Conservation (phyloP, 1,140 invertebrate species). For the Panagrolaimus sp. region DNA sequence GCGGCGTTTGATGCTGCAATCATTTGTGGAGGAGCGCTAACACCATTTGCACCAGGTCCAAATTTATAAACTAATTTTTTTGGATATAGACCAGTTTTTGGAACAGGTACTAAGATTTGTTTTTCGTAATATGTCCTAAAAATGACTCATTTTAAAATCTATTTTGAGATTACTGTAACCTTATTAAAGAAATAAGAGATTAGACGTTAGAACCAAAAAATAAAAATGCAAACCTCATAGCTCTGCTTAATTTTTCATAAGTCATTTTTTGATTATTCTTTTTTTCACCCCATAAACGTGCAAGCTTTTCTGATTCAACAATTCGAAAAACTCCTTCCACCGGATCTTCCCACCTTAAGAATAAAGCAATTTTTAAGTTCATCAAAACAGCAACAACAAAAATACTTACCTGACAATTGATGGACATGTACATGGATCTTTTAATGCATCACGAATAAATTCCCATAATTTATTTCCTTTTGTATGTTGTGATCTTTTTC, state of each 20-base stretch:
- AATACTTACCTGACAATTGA: conserved; percentile 51
- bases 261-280: conserved; percentile 85
- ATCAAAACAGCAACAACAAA: no score
- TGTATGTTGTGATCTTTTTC: conserved; percentile 58
- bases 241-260: conserved; percentile 83
- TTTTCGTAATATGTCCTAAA: conserved; percentile 63
- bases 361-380: neutral
- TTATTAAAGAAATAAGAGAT: no score
- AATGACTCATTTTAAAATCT: neutral
- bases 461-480: conserved; percentile 70
- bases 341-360: conserved; percentile 80
- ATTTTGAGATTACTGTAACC: neutral
- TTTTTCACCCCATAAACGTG: conserved; percentile 75
- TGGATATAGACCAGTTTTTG: conserved; percentile 62
- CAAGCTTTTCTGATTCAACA: conserved; percentile 79
- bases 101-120: conserved; percentile 61
- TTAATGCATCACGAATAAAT: conserved; percentile 73
- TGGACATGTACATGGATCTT: conserved; percentile 71
- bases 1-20: conserved; percentile 14
- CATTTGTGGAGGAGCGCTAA: conserved; percentile 28
- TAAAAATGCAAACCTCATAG: conserved; percentile 71
- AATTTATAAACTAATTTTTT: conserved; percentile 64
- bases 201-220: no score
- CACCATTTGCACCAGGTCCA: conserved; percentile 58
- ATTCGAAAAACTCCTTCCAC: conserved; percentile 78